Conservation (phyloP, 2,797 vertebrate genomes). For the Enoplosus armatus region DNA sequence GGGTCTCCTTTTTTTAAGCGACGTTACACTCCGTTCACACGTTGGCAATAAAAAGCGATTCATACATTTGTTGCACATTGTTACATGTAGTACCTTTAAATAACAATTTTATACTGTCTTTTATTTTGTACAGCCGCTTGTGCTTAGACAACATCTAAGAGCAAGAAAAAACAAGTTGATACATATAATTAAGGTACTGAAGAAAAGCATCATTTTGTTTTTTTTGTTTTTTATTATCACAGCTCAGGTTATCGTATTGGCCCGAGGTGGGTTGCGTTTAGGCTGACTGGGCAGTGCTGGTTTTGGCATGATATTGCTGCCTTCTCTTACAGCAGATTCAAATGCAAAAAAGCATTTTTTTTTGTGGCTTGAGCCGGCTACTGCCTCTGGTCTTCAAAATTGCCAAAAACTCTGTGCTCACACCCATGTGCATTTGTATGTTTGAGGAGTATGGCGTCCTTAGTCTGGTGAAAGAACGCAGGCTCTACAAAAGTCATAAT, state of each 20-base stretch:
- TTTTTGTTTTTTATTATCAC: too few relatives aligned
- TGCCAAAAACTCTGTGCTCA: neutral
- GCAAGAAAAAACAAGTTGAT: neutral
- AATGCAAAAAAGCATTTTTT: neutral
- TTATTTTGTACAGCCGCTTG: too few relatives aligned
- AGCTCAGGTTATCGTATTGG: too few relatives aligned
- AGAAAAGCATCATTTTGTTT: too few relatives aligned
- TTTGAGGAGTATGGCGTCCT: neutral
- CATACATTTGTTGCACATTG: too few relatives aligned
- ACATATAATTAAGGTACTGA: neutral
- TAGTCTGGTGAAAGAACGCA: neutral
- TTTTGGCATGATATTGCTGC: neutral
- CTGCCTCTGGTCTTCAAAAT: neutral
- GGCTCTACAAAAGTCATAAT: neutral
- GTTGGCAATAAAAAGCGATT: too few relatives aligned
- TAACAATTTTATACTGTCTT: neutral
- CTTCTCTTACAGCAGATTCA: neutral
- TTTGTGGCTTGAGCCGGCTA: neutral
- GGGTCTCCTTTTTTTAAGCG: too few relatives aligned
- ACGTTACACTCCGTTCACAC: too few relatives aligned
- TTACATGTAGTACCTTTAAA: too few relatives aligned
- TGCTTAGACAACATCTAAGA: too few relatives aligned
- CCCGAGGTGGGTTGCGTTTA: neutral
- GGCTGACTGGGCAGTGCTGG: neutral
- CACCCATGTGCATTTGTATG: neutral